Evolutionary conservation across 2,888 invertebrate genomes (phyloP), one percentile per base, ranked within the genome.

Genomic region (Stegana nigrithorax): DNA sequence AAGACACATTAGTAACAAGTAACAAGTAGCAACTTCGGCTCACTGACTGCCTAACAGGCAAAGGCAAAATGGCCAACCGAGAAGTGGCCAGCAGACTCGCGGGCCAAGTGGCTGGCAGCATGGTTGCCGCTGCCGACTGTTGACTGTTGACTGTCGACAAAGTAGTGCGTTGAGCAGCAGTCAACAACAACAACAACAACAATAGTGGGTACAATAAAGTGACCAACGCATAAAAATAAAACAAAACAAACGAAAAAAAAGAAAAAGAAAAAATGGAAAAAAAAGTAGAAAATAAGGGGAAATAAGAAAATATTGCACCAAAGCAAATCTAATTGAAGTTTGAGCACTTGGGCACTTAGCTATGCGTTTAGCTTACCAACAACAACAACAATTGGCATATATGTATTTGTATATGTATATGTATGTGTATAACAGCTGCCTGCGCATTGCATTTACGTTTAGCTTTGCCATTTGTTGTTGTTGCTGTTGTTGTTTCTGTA

Each of bases 241-340:
- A n/a, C 12, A 8, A 53, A 53, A 12, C 10, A 21, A n/a, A 53
- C 26, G 7, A 26, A 36, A 36, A 29, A 32, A 26, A 32, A 26
- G 23, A 55, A 55, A n/a, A 25, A 8, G 17, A n/a, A n/a, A 19
- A n/a, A 19, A 23, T 8, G 6, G 25, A 6, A 6, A 7, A 10
- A 57, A 25, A 50, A 36, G n/a, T n/a, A n/a, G n/a, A 45, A 8
- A 36, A 1, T 27, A 29, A 47, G 6, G 42, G 14, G 19, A 57
- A 57, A 17, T 36, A 50, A 61, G 59, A 47, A n/a, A 62, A 60
- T 61, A 62, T 59, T 61, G 69, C n/a, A n/a, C n/a, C n/a, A n/a
- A n/a, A n/a, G 58, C 62, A 62, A 64, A 62, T 58, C 66, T 66
- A 66, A 66, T 66, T 66, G 59, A 57, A 63, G 64, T 66, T 62